Evolutionary conservation across 37 sponge, comb jelly and placozoan genomes (phyloP).

Genomic region (Crambe crambe): DNA sequence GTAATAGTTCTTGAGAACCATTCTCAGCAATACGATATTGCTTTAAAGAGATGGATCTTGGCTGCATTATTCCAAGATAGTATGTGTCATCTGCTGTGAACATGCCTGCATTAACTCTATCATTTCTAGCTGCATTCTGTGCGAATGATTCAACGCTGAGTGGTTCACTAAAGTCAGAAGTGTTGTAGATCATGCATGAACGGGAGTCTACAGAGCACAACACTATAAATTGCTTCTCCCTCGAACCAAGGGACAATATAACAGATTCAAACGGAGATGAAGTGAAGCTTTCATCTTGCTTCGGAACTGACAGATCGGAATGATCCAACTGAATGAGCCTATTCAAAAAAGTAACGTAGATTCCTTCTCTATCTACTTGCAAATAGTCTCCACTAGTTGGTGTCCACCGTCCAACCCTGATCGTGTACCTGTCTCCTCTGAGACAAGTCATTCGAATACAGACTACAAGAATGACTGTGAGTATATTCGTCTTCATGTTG

Average conservation of each 20-base stretch:
- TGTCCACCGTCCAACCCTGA: no score
- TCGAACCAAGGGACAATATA: slow-evolving; percentile 10
- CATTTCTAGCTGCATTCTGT: neutral
- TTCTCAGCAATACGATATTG: neutral
- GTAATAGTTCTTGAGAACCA: neutral
- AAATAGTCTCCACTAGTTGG: no score
- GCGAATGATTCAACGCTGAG: no score
- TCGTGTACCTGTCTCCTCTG: no score
- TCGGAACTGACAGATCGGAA: neutral
- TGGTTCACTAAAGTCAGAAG: slow-evolving; percentile 7
- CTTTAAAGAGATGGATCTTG: neutral
- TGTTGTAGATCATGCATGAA: slow-evolving; percentile 30
- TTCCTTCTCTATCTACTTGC: neutral
- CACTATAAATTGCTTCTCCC: slow-evolving; percentile 2
- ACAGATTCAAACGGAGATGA: neutral
- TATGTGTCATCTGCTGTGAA: slow-evolving; percentile 18
- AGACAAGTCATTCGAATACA: no score
- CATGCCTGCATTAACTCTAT: neutral
- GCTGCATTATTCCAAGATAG: slow-evolving; percentile 3
- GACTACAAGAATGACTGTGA: no score
- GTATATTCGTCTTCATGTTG: no score
- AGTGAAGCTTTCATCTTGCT: neutral
- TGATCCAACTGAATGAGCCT: neutral
- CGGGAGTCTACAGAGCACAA: slow-evolving; percentile 5
- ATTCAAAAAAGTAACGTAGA: neutral